Evolutionary conservation across 1,140 invertebrate genomes (phyloP).

Genomic region (Caenorhabditis inopinata): DNA sequence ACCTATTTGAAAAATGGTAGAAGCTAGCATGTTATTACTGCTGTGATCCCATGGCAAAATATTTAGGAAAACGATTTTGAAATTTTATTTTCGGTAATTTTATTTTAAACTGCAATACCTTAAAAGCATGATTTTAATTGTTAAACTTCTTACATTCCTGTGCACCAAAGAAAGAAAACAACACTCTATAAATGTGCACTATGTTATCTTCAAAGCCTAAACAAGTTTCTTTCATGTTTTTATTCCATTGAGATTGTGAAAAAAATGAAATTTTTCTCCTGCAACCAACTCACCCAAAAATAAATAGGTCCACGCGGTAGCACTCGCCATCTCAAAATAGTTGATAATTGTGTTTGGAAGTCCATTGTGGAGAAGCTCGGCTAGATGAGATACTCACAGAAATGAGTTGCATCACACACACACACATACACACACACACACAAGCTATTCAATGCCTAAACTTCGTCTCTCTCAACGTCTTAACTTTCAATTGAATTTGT

Average conservation of each 20-base stretch:
- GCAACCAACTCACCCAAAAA: conserved; percentile 5
- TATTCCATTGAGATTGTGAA: background rate
- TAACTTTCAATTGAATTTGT: conserved; percentile 33
- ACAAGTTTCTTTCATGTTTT: background rate
- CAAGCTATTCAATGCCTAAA: conserved; percentile 21
- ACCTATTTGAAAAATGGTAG: too few species aligned
- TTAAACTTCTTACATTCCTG: too few species aligned
- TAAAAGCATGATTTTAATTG: too few species aligned
- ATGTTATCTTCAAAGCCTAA: too few species aligned
- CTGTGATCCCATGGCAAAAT: too few species aligned
- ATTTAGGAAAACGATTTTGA: too few species aligned
- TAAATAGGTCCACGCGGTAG: background rate
- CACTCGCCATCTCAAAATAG: conserved; percentile 31
- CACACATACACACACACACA: background rate
- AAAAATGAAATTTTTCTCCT: background rate
- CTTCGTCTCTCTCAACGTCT: conserved; percentile 21
- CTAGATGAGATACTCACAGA: conserved; percentile 26
- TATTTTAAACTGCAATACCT: too few species aligned
- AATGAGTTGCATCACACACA: conserved; percentile 27
- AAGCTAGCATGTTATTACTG: too few species aligned
- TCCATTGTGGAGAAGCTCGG: conserved; percentile 21
- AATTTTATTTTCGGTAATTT: too few species aligned
- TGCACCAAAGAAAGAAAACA: too few species aligned
- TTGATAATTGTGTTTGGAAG: conserved; percentile 33
- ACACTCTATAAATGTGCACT: too few species aligned